Evolutionary conservation across 2,113 vertebrate genomes (phyloP), one percentile per base, ranked within the genome.

Genomic region (Butastur rufipennis): DNA sequence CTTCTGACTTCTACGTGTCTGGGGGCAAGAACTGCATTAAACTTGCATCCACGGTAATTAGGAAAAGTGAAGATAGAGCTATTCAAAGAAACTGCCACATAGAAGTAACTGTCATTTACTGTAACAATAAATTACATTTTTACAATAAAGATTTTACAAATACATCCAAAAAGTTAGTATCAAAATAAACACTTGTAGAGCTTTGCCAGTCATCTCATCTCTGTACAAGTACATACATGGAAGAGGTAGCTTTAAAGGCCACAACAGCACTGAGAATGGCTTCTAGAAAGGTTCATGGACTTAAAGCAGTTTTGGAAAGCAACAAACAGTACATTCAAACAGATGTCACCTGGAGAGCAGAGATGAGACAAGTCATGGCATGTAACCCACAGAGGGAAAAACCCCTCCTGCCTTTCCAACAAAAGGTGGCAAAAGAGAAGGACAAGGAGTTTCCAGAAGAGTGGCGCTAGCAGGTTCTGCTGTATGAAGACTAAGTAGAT

Each of bases 101-200:
- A 56, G n/a, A 81, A 87, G 75, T 23, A 89, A 81, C 29, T 22
- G 27, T 34, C 5, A 0, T 90, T 96, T 94, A 96, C 61, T 95
- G 13, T 9, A 94, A 81, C 92, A 95, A 92, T 94, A 95, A 91
- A 90, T 94, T 74, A 81, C 12, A 31, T 80, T 75, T 95, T 90
- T 91, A 95, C 86, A 97, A 66, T 26, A 23, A 62, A 91, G 42
- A 65, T 56, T 80, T 95, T 95, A 93, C 93, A 97, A 95, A 95
- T 38, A 43, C 81, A 88, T 80, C 74, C 40, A 82, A 90, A 90
- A 94, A 94, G 63, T 82, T 82, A 79, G 1, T 93, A 96, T 10
- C 53, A 97, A 96, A 97, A 97, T 93, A 97, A 88, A 88, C 21
- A 20, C 32, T 62, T 82, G 4, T 7, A 67, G 62, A 70, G 50